phyloP scores from a whole-genome alignment of 2,113 vertebrate species.

The Pelecanus crispus region DNA sequence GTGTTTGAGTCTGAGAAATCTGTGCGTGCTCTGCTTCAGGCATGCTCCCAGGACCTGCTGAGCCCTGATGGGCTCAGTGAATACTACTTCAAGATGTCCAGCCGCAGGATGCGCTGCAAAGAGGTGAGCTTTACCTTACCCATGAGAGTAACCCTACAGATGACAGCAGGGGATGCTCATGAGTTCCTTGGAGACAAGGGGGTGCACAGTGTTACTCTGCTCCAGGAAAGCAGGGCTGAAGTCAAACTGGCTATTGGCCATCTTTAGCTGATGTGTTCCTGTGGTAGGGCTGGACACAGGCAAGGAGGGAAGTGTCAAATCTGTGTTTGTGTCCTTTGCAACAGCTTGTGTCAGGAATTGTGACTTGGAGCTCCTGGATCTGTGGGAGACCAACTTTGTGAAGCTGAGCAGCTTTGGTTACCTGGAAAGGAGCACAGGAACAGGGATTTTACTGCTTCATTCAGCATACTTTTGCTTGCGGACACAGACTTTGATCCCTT shows the following conservation, averaged over 20 bases:
- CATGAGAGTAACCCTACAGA: not conserved
- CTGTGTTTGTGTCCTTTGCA: not conserved
- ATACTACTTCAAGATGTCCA: conserved; percentile 99
- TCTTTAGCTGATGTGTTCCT: not conserved
- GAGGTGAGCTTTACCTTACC: conserved; percentile 86
- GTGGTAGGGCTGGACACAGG: not conserved
- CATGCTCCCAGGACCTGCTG: conserved; percentile 91
- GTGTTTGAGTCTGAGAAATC: conserved; percentile 97
- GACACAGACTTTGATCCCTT: not conserved
- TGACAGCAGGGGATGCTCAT: not conserved
- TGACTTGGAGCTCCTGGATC: not conserved
- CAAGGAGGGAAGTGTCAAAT: not conserved
- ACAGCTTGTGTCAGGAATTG: not conserved
- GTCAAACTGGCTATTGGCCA: not conserved
- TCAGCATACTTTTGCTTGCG: not conserved
- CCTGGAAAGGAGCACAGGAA: not conserved
- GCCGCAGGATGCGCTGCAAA: conserved; percentile 97
- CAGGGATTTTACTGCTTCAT: not conserved
- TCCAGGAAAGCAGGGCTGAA: not conserved
- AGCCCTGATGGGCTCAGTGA: conserved; percentile 90
- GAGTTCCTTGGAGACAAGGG: not conserved
- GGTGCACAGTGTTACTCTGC: too few species aligned
- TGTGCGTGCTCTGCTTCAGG: conserved; percentile 89
- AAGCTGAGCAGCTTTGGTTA: not conserved
- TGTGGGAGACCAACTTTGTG: not conserved